A percentile compares a stretch with the other conserved stretches of the same genome.
phyloP scores from a whole-genome alignment of 2,797 vertebrate genomes.

The Rallus crepitans region DNA sequence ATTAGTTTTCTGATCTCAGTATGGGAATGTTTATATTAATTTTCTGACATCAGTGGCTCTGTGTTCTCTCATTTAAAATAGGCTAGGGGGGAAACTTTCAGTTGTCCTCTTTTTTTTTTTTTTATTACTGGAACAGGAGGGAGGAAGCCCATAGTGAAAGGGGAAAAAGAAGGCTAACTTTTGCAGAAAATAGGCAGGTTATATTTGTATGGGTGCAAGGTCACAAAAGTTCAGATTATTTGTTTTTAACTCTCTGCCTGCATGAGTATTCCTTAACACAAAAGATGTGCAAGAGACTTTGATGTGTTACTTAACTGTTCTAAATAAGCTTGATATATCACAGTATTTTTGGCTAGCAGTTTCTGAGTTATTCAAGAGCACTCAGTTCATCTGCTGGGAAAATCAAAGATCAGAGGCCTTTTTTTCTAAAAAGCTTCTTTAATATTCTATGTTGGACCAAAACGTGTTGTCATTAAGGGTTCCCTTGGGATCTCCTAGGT shows the following conservation, averaged over 20 bases:
- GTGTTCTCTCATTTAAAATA: background rate
- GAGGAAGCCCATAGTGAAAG: background rate
- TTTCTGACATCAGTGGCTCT: background rate
- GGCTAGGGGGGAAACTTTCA: background rate
- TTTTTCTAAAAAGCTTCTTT: background rate
- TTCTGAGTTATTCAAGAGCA: background rate
- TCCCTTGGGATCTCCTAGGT: background rate
- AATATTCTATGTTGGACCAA: background rate
- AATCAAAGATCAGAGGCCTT: background rate
- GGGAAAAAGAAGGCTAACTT: background rate
- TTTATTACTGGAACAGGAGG: background rate
- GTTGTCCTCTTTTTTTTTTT: background rate
- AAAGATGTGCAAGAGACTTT: background rate
- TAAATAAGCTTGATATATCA: background rate
- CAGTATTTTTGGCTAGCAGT: background rate
- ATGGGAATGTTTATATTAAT: background rate
- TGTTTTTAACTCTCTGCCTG: background rate
- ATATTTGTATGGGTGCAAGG: background rate
- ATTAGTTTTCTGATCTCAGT: background rate
- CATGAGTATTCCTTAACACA: background rate
- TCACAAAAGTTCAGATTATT: background rate
- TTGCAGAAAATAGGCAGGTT: background rate
- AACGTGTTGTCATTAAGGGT: background rate
- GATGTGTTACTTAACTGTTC: background rate
- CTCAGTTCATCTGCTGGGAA: background rate